Base-by-base conservation (phyloP, 1,140 invertebrate species). In the Brachionus angularis region DNA sequence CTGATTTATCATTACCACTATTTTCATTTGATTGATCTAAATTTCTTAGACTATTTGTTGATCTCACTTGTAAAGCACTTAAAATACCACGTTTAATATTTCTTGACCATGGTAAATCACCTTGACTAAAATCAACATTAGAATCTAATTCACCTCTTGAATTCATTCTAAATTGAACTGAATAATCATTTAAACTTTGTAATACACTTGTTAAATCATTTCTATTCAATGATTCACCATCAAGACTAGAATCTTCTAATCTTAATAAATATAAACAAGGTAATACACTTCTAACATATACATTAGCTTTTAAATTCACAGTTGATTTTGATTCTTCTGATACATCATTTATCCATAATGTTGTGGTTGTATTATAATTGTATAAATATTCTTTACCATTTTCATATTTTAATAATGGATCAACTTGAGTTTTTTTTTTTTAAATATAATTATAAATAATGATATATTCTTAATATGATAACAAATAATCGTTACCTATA, bases 261-360 rank as follows among this genome's bases (percentile, higher is more conserved):
- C 62, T 31, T 42, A 67, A 67, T 29, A 67, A 46, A 34, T 47
- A 67, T n/a, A 50, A 67, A 47, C 62, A 67, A 31, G 42, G 42
- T 50, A 12, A 1, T 10, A 67, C 42, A 67, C 62, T 46, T 7
- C 42, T 16, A 7, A 67, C 62, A 33, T 34, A 46, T 50, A 67
- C 44, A 47, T 46, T 29, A n/a, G 62, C 47, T 33, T 67, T 46
- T 27, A 67, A 36, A 47, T 67, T 42, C 16, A 50, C 62, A 31
- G 2, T 34, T 46, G 42, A 47, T 21, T 21, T 67, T 23, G 47
- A 50, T 27, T 67, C 62, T 46, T 67, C 42, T 12, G 62, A 67
- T 34, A 50, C 62, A 67, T 67, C 62, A 34, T 67, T 67, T 67
- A 67, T 67, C 62, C 62, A 67, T 29, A 67, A 50, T 12, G 34